Conservation (phyloP, 2,888 invertebrate species). For the Argynnis bischoffii region DNA sequence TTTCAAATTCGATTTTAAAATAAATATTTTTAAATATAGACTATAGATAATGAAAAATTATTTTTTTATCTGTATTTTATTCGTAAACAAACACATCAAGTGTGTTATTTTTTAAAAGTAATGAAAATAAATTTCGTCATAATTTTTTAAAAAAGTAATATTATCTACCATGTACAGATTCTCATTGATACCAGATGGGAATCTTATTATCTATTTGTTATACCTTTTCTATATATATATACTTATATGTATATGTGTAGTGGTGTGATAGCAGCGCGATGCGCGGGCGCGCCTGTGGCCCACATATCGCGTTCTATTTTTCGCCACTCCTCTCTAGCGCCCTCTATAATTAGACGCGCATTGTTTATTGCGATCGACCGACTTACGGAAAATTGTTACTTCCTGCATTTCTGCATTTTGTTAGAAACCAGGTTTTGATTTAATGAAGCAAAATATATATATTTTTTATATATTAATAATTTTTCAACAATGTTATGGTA, state of each 20-base stretch:
- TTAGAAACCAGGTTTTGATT: background rate
- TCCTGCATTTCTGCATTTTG: conserved; percentile 56
- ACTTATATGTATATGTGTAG: conserved; percentile 5
- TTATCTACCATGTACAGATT: too few relatives aligned
- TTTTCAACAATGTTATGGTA: too few relatives aligned
- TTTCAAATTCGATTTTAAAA: too few relatives aligned
- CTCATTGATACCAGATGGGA: background rate
- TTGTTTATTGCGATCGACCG: conserved; percentile 71
- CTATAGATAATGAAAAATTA: too few relatives aligned
- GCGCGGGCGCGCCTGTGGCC: conserved; percentile 71
- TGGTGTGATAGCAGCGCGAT: conserved; percentile 38
- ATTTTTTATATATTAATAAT: background rate
- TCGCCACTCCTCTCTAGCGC: conserved; percentile 60
- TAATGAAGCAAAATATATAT: background rate
- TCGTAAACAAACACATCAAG: too few relatives aligned
- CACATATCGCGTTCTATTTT: conserved; percentile 76
- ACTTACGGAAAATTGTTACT: conserved; percentile 53
- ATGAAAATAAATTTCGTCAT: too few relatives aligned
- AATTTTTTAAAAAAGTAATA: too few relatives aligned
- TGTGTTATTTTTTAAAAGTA: too few relatives aligned
- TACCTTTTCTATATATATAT: background rate
- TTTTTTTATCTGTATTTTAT: too few relatives aligned
- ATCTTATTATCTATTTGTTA: background rate
- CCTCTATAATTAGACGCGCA: conserved; percentile 75
- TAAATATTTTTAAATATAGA: too few relatives aligned